Evolutionary conservation across 2,797 vertebrate species (phyloP).

Genomic region (Petrocephalus schoutedeni): DNA sequence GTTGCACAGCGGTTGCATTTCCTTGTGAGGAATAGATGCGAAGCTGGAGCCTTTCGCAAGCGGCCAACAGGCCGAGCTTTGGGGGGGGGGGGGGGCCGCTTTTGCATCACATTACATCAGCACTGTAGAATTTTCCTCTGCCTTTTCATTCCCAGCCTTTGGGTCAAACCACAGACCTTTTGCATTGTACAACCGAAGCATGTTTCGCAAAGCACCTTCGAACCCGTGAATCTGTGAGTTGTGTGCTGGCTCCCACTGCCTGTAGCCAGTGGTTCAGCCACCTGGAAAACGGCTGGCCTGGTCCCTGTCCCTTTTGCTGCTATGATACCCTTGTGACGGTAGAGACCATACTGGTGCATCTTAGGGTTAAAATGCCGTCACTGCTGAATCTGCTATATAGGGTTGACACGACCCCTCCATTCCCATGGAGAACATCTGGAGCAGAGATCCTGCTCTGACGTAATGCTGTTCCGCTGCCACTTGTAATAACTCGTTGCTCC

Average conservation of each 20-base stretch:
- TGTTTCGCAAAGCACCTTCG: background rate
- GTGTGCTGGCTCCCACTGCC: no score
- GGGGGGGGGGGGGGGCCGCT: no score
- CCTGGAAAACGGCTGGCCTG: no score
- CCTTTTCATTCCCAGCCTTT: background rate
- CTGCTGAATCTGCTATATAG: background rate
- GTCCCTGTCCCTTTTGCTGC: no score
- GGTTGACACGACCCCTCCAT: background rate
- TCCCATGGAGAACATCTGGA: background rate
- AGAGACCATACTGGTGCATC: background rate
- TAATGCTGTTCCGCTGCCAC: background rate
- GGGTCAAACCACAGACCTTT: background rate
- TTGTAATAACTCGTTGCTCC: background rate
- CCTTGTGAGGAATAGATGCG: slow-evolving; percentile 15
- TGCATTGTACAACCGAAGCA: background rate
- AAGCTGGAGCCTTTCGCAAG: background rate
- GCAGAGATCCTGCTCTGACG: background rate
- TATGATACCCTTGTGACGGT: background rate
- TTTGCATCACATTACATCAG: slow-evolving; percentile 23
- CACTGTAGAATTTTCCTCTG: background rate
- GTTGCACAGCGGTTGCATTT: background rate
- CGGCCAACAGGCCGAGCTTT: background rate
- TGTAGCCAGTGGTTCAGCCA: no score
- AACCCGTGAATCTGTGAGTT: background rate
- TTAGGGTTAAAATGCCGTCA: background rate